phyloP scores from a whole-genome alignment of 2,797 vertebrate genomes.

The Microtus obscurus region DNA sequence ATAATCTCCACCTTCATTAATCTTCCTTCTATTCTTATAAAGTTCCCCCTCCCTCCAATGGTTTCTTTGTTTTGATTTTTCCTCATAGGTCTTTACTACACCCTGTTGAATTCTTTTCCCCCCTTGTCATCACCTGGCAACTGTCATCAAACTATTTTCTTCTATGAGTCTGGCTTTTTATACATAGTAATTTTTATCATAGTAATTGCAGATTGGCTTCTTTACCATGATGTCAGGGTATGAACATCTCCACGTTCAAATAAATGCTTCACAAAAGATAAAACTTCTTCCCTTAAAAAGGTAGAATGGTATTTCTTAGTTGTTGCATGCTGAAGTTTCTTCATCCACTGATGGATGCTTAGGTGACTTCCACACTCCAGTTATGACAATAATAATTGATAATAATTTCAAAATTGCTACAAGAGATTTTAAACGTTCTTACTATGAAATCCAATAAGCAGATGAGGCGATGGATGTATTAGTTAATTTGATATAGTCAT shows the following conservation, averaged over 20 bases:
- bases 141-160: not conserved
- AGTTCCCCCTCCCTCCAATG: not conserved
- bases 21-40: not conserved
- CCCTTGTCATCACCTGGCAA: fast-evolving
- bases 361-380: not conserved
- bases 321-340: not conserved
- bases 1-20: too few species aligned
- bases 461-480: not conserved
- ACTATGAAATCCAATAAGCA: not conserved
- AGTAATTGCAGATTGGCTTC: not conserved
- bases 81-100: not conserved
- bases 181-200: not conserved
- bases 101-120: too few species aligned
- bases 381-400: not conserved
- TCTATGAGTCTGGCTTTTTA: not conserved
- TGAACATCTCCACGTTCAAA: not conserved
- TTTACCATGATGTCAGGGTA: not conserved
- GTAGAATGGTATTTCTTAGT: not conserved
- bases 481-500: not conserved
- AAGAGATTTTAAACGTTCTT: not conserved
- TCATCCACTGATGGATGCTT: not conserved
- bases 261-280: not conserved
- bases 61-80: not conserved
- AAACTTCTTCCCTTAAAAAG: not conserved
- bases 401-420: not conserved